Base-by-base conservation (phyloP, 2,888 invertebrate genomes). In the Lamproptera curius region DNA sequence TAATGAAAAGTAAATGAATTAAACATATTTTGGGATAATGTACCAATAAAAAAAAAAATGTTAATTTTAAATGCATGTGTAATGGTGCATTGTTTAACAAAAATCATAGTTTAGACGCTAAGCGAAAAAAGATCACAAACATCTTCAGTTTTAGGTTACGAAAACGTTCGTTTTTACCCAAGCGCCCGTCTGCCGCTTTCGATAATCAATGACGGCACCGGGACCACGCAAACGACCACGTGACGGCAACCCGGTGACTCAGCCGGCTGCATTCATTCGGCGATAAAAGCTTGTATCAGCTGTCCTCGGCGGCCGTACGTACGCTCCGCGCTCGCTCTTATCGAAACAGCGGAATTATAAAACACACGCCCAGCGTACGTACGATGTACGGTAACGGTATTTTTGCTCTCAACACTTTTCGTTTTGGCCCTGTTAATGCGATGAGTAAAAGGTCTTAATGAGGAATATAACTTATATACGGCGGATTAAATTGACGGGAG, bases 261-360 rank as follows among this genome's bases (percentile, higher is more conserved):
- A 52, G 2, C 33, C 16, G 49, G 15, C 44, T 44, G 63, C 62
- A 56, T 63, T 67, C 72, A 72, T 72, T 72, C 63, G 68, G 50
- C 55, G 65, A 67, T 64, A 65, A 65, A 61, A 59, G 58, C 53
- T 42, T 35, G 41, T 50, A 59, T 67, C 67, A 67, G 68, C 65
- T 69, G 70, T 61, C 58, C 55, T 57, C 42, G 44, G 37, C 43
- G 46, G 23, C 35, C 40, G 11, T 13, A 33, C 10, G 35, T 10
- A 34, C 16, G 31, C 15, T 38, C 9, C n/a, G 16, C 23, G 42
- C 35, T 11, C 34, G 16, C 11, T 43, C 40, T 40, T 51, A 51
- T 51, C 47, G 36, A 42, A 42, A 31, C 34, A 4, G 16, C 36
- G 42, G 44, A 41, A 51, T 16, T 28, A 26, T 37, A 38, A 46